phyloP scores from a whole-genome alignment of 2,888 invertebrate genomes.

The Bursaphelenchus okinawaensis region DNA sequence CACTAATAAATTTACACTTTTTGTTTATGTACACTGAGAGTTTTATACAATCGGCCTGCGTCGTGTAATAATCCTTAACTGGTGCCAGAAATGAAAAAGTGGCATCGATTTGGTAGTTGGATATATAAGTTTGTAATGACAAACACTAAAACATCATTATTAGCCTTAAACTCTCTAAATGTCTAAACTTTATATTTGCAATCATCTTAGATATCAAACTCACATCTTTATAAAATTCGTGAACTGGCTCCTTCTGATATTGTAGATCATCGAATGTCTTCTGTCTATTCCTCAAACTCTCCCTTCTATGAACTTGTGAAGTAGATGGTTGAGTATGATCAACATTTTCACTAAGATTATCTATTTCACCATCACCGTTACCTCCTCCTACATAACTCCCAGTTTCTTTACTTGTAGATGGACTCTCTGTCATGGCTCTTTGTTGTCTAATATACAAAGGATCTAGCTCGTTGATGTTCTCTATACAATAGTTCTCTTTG shows the following conservation, averaged over 20 bases:
- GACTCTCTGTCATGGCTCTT: background rate
- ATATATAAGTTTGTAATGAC: slow-evolving; percentile 8
- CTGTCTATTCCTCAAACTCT: background rate
- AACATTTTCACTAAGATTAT: too few species aligned
- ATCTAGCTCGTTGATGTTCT: background rate
- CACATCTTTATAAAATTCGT: background rate
- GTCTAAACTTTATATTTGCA: background rate
- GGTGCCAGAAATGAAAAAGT: slow-evolving; percentile 38
- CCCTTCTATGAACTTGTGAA: too few species aligned
- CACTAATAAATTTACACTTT: slow-evolving; percentile 28
- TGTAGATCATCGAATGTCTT: background rate
- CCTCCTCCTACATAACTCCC: background rate
- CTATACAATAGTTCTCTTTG: background rate
- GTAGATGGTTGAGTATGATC: too few species aligned
- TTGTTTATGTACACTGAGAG: slow-evolving; percentile 46
- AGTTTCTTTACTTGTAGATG: background rate
- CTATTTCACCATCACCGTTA: background rate
- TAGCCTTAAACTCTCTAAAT: too few species aligned
- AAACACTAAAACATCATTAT: background rate
- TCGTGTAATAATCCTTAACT: slow-evolving; percentile 46
- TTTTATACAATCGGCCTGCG: slow-evolving; percentile 41
- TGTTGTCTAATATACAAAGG: background rate
- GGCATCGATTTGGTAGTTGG: background rate
- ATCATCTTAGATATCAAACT: slow-evolving; percentile 4
- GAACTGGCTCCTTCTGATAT: background rate